These are phyloP conservation scores for Zootermopsis nevadensis DNA, from an alignment of 2,888 invertebrate genomes.

Conservation along the genomic window DNA sequence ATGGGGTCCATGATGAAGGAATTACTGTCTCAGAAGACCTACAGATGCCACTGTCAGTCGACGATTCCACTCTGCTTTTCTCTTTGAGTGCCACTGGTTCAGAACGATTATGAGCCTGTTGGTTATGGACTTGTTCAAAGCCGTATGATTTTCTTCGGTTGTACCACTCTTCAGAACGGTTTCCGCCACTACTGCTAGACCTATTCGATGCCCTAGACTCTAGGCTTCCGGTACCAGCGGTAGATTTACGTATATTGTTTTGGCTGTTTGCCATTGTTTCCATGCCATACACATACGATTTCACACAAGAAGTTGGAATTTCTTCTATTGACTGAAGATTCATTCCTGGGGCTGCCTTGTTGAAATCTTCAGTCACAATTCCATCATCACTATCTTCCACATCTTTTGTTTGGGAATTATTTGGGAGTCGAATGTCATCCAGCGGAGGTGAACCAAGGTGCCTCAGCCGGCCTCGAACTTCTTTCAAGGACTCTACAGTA, in stretches of 20 bases:
- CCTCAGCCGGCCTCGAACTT: slow-evolving; percentile 69
- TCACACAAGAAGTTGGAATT: slow-evolving; percentile 59
- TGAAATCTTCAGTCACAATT: slow-evolving; percentile 62
- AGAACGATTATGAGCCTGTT: slow-evolving; percentile 48
- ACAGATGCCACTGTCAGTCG: slow-evolving; percentile 81
- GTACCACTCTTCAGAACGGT: slow-evolving; percentile 75
- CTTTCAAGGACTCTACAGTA: slow-evolving; percentile 71
- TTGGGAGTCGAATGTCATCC: slow-evolving; percentile 6
- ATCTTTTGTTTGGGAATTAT: slow-evolving; percentile 33
- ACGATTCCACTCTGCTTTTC: slow-evolving; percentile 60
- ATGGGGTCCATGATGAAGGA: slow-evolving; percentile 57
- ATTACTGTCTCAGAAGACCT: slow-evolving; percentile 76
- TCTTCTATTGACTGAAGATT: slow-evolving; percentile 55
- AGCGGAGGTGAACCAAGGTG: slow-evolving; percentile 61
- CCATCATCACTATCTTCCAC: slow-evolving; percentile 63
- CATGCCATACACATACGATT: slow-evolving; percentile 65
- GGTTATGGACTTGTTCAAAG: slow-evolving; percentile 70
- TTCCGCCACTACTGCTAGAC: slow-evolving; percentile 61
- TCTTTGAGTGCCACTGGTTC: slow-evolving; percentile 28
- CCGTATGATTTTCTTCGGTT: slow-evolving; percentile 82
- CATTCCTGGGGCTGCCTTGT: slow-evolving; percentile 38
- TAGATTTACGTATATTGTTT: slow-evolving; percentile 58
- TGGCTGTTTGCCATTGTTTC: slow-evolving; percentile 58
- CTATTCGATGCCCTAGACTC: slow-evolving; percentile 64
- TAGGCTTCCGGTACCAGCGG: slow-evolving; percentile 64